Conservation (phyloP, 2,113 vertebrate genomes). For the Cyrtonyx montezumae region DNA sequence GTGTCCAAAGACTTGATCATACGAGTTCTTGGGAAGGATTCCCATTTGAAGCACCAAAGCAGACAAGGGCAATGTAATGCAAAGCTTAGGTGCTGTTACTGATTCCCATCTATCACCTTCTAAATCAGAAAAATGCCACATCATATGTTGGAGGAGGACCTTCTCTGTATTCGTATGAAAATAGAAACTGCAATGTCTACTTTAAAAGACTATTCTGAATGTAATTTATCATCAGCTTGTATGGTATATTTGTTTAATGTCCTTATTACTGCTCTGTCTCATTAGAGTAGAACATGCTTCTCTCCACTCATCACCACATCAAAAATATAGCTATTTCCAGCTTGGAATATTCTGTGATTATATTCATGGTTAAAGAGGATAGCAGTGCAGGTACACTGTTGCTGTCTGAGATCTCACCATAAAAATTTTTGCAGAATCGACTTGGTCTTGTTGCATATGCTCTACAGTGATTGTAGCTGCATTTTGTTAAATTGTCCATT, state of each 20-base stretch:
- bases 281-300: not conserved
- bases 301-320: fast-evolving
- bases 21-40: not conserved
- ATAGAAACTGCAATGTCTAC: not conserved
- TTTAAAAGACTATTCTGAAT: not conserved
- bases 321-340: not conserved
- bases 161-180: not conserved
- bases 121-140: not conserved
- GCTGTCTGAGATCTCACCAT: not conserved
- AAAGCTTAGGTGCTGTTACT: not conserved
- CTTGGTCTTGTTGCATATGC: not conserved
- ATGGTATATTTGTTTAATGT: not conserved
- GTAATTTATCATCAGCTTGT: not conserved
- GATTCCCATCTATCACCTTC: not conserved
- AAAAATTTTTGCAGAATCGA: not conserved
- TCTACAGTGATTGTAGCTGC: not conserved
- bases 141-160: not conserved
- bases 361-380: not conserved
- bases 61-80: not conserved
- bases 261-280: not conserved
- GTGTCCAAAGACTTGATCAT: not conserved
- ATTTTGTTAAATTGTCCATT: not conserved
- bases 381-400: not conserved
- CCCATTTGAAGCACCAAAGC: not conserved
- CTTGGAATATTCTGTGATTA: not conserved